A percentile compares a stretch with the other conserved stretches of the same genome.
Conservation (phyloP, 2,888 invertebrate genomes). For the Cephus sareptanus region DNA sequence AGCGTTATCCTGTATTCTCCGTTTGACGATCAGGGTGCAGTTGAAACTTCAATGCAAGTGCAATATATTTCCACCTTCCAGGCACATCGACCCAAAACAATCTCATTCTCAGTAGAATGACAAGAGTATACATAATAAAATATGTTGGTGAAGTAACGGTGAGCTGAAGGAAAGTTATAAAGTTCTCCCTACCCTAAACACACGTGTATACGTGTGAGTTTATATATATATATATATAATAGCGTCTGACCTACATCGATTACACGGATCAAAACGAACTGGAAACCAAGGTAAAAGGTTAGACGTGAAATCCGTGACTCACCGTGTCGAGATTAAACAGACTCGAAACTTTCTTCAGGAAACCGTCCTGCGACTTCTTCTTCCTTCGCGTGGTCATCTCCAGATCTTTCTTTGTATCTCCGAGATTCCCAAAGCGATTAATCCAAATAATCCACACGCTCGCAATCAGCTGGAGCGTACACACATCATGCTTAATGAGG, state of each 20-base stretch:
- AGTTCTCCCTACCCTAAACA: neutral
- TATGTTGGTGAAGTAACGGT: neutral
- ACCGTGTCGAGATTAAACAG: conserved; percentile 89
- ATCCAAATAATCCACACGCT: neutral
- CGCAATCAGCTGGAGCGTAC: neutral
- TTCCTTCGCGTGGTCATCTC: conserved; percentile 76
- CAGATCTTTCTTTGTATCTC: conserved; percentile 17
- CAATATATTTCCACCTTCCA: neutral
- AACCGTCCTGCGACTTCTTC: conserved; percentile 75
- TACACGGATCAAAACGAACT: neutral
- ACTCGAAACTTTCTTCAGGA: conserved; percentile 86
- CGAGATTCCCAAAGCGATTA: neutral
- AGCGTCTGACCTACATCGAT: neutral
- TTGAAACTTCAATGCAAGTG: neutral
- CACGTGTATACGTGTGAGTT: neutral
- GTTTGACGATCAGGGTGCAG: neutral
- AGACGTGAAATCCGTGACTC: conserved; percentile 65
- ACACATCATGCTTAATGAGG: neutral
- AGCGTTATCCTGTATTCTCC: neutral
- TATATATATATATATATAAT: neutral
- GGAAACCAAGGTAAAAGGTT: neutral
- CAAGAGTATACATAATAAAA: neutral
- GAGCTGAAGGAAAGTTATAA: neutral
- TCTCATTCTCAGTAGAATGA: neutral
- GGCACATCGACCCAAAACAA: neutral